Evolutionary conservation across 2,113 vertebrate species (phyloP).

Genomic region (Cryptoleucopteryx plumbea): DNA sequence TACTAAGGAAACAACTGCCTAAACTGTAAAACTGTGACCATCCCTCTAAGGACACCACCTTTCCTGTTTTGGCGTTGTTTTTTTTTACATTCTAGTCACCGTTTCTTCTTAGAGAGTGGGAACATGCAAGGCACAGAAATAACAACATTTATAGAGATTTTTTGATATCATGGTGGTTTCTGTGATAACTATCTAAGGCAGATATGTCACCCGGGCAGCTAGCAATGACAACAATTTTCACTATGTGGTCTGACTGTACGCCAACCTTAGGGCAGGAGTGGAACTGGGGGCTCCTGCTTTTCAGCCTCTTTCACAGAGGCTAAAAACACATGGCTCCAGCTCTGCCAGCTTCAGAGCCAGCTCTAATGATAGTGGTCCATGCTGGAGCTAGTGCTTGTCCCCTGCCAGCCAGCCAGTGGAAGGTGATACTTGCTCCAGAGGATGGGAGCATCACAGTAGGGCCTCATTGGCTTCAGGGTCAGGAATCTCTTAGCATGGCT

Average conservation of each 20-base stretch:
- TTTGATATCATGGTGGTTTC: background rate
- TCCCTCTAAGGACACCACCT: constrained; percentile 55
- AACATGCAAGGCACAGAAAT: background rate
- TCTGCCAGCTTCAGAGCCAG: background rate
- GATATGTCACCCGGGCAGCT: background rate
- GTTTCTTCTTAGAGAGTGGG: background rate
- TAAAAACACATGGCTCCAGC: background rate
- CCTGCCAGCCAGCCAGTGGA: background rate
- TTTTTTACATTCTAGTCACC: background rate
- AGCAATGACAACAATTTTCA: background rate
- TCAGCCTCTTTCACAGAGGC: background rate
- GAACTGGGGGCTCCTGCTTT: background rate
- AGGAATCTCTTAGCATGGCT: background rate
- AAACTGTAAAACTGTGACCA: constrained; percentile 31
- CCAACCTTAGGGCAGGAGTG: background rate
- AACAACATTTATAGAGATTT: background rate
- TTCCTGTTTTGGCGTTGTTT: constrained; percentile 67
- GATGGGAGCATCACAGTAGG: background rate
- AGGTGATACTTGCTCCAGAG: background rate
- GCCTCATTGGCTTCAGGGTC: background rate
- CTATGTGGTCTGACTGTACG: fast-evolving
- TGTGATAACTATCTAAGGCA: background rate
- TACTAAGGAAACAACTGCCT: constrained; percentile 39
- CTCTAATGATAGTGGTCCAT: background rate
- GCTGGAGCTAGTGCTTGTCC: background rate